These are phyloP conservation scores for Petrosia ficiformis DNA, from an alignment of 37 sponge, comb jelly and placozoan genomes.

Conservation along the genomic window DNA sequence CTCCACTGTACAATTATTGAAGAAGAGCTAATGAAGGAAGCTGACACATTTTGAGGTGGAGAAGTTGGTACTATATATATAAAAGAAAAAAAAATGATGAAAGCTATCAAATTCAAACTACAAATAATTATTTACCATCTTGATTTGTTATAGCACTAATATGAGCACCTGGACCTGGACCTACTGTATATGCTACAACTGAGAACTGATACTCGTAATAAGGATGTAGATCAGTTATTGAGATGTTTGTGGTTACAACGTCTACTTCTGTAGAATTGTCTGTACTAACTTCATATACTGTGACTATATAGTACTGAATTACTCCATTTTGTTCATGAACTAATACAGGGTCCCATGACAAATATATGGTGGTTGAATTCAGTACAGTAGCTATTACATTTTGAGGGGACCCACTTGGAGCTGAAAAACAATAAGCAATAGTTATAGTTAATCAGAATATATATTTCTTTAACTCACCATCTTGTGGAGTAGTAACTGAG, in stretches of 20 bases:
- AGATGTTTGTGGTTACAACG: background rate
- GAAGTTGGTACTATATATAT: constrained; percentile 29
- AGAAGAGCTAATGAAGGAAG: background rate
- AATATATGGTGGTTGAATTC: background rate
- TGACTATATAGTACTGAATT: background rate
- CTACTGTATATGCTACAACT: background rate
- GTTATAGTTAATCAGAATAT: background rate
- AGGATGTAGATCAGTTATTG: background rate
- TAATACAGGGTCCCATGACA: background rate
- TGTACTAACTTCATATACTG: no score
- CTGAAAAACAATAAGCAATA: background rate
- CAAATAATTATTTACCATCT: constrained; percentile 1
- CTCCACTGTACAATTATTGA: constrained; percentile 2
- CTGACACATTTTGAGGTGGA: constrained; percentile 9
- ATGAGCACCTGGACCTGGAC: background rate
- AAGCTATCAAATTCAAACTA: background rate
- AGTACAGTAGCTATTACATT: no score
- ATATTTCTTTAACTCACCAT: constrained; percentile 4
- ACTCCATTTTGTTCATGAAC: background rate
- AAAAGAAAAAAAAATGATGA: background rate
- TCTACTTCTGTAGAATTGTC: background rate
- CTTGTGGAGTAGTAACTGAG: background rate
- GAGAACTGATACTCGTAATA: background rate
- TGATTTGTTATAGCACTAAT: background rate
- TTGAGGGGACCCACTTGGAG: background rate